Base-by-base conservation (phyloP, 1,140 invertebrate species). In the Laodelphax striatellus region DNA sequence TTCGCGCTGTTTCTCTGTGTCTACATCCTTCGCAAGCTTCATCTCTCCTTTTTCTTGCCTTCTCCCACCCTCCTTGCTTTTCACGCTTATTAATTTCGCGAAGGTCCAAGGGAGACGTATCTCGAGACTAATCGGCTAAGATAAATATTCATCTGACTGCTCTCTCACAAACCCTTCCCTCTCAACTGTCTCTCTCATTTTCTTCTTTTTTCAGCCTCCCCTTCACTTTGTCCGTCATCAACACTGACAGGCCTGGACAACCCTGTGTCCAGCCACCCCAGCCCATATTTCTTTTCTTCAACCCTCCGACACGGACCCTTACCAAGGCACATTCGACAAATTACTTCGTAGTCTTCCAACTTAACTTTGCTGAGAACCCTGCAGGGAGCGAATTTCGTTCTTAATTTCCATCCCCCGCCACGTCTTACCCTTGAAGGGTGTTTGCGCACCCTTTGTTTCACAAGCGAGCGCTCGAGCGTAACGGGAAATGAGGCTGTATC, bases 61-160 rank as follows among this genome's bases (percentile, higher is more conserved):
- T 22, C 16, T 5, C 14, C 46, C 46, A 50, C 46, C 46, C 46
- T 50, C 46, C 24, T 50, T 50, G 46, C 46, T 50, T 50, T 50
- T 50, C 21, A 17, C 11, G 46, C 46, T 50, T 50, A 50, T 50
- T 50, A 50, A 50, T 50, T 50, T 50, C 21, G 8, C 34, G 3
- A 38, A 38, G 34, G 34, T 38, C 34, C 34, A 13, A 38, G 34
- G 21, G 46, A 22, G 46, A 1, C 24, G 46, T 50, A 50, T 50
- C 14, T 22, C 21, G 6, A 19, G n/a, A 50, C 46, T 60, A 60
- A 55, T 60, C 59, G 53, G 17, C 59, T 31, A 55, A 60, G 59
- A 60, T 60, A 60, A 60, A 60, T 60, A 60, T 60, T 60, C 59
- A 60, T 60, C 55, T 60, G 53, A 53, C 38, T 41, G 34, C 44